phyloP scores from a whole-genome alignment of 2,113 vertebrate genomes.

The Tachuris rubrigastra region DNA sequence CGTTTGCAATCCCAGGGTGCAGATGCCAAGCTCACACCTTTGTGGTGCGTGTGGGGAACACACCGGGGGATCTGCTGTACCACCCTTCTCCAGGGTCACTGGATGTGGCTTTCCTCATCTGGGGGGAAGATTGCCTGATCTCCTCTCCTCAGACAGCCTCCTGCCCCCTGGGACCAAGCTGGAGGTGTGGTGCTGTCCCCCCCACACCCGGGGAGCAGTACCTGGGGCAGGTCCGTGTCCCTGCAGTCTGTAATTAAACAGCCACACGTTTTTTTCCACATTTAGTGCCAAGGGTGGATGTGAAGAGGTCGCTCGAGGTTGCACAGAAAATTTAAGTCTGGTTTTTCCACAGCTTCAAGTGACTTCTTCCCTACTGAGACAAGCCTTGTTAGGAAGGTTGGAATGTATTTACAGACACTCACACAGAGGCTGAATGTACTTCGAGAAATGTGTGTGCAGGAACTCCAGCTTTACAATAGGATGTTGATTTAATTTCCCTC shows the following conservation, averaged over 20 bases:
- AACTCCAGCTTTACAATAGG: not conserved
- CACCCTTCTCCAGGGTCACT: not conserved
- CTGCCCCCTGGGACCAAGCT: not conserved
- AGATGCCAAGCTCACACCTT: not conserved
- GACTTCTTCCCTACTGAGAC: not conserved
- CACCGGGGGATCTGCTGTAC: not conserved
- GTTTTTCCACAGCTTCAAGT: not conserved
- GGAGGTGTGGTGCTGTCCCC: not conserved
- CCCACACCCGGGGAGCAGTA: not conserved
- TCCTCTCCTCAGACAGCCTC: not conserved
- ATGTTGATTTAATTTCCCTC: constrained; percentile 44
- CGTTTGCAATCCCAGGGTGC: fast-evolving
- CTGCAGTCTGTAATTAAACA: not conserved
- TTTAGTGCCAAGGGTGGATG: not conserved
- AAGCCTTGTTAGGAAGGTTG: not conserved
- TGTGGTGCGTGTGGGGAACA: not conserved
- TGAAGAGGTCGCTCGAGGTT: not conserved
- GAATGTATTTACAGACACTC: not conserved
- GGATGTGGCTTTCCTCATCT: not conserved
- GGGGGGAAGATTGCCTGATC: not conserved
- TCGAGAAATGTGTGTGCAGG: not conserved
- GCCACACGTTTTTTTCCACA: not conserved
- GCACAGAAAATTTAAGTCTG: not conserved
- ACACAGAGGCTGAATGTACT: not conserved
- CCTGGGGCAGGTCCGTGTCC: not conserved